Evolutionary conservation across 2,797 vertebrate species (phyloP).

Genomic region (Hippoglossus hippoglossus): DNA sequence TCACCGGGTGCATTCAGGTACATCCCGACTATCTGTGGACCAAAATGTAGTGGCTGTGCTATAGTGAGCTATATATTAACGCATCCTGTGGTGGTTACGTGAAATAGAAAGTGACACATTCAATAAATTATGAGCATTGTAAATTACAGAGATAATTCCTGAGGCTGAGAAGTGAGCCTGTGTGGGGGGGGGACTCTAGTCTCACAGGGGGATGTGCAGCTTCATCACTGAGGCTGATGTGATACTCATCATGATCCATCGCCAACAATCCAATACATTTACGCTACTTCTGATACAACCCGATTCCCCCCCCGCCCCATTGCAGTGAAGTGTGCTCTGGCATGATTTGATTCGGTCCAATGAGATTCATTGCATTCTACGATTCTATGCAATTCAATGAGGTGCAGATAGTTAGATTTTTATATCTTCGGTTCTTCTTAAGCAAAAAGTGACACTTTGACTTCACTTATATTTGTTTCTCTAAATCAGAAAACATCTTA

Average conservation of each 20-base stretch:
- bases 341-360: neutral
- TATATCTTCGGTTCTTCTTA: neutral
- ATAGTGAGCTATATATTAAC: neutral
- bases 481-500: neutral
- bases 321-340: neutral
- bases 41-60: slow-evolving; percentile 20
- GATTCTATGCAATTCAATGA: neutral
- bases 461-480: neutral
- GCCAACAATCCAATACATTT: neutral
- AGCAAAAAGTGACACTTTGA: neutral
- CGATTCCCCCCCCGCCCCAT: too few relatives aligned
- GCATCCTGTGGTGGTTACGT: slow-evolving; percentile 14
- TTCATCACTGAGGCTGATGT: neutral
- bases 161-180: slow-evolving; percentile 28
- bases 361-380: neutral
- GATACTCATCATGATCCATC: neutral
- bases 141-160: slow-evolving; percentile 19
- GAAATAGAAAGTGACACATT: slow-evolving; percentile 27
- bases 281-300: neutral
- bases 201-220: slow-evolving; percentile 20
- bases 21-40: slow-evolving; percentile 15
- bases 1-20: slow-evolving; percentile 25
- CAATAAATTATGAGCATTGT: slow-evolving; percentile 20
- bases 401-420: neutral
- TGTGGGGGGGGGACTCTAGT: slow-evolving; percentile 32